These are phyloP conservation scores for Spheniscus mendiculus DNA, from an alignment of 2,113 vertebrate species.

Conservation along the genomic window DNA sequence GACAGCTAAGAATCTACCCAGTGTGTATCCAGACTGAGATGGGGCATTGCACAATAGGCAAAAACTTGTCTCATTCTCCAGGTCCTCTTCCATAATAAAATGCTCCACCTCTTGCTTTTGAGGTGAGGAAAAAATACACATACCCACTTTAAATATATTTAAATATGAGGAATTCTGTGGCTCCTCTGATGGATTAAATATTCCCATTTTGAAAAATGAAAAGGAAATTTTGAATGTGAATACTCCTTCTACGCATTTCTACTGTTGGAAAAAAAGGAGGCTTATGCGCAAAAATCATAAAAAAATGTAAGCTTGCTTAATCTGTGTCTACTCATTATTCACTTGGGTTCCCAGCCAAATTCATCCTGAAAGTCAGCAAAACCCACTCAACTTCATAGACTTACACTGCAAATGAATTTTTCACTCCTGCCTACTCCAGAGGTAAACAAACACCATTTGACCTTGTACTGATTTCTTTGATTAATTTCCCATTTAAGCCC, in stretches of 20 bases:
- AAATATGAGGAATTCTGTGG: neutral
- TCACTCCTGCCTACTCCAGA: neutral
- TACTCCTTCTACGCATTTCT: neutral
- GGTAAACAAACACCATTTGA: slow-evolving; percentile 25
- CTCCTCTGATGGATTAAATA: neutral
- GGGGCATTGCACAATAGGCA: neutral
- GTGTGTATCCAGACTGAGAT: neutral
- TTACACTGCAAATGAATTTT: neutral
- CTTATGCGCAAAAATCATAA: neutral
- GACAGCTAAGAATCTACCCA: neutral
- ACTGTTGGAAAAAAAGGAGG: neutral
- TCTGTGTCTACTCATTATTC: neutral
- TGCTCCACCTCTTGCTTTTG: neutral
- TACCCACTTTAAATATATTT: neutral
- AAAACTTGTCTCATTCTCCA: neutral
- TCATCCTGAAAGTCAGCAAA: slow-evolving; percentile 23
- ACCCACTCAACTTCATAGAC: neutral
- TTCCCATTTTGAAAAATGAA: neutral
- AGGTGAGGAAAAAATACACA: neutral
- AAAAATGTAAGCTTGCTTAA: neutral
- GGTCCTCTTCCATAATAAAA: neutral
- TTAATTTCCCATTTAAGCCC: slow-evolving; percentile 18
- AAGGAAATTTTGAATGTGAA: neutral
- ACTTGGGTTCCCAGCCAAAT: neutral
- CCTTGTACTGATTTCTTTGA: slow-evolving; percentile 35